These are phyloP conservation scores for Silurus asotus DNA, from an alignment of 2,113 vertebrate species.

Conservation along the genomic window DNA sequence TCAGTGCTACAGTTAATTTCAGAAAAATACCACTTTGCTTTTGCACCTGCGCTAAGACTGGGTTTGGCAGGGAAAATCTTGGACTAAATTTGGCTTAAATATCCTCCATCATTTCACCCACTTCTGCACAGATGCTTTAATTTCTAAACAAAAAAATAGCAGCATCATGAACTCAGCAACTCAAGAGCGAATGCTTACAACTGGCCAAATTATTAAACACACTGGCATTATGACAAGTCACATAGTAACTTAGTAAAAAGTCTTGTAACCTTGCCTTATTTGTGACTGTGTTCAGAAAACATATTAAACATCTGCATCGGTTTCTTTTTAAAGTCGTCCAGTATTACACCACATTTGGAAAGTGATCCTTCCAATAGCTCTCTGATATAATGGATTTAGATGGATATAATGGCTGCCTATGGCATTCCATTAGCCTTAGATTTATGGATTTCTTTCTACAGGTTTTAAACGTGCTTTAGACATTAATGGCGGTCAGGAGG, in stretches of 20 bases:
- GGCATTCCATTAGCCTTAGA: conserved; percentile 49
- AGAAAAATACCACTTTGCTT: neutral
- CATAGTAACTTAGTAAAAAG: neutral
- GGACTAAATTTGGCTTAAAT: neutral
- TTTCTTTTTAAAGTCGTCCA: neutral
- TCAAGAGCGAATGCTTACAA: neutral
- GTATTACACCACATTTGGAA: neutral
- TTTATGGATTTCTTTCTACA: conserved; percentile 48
- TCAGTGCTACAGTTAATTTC: neutral
- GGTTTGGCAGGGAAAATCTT: neutral
- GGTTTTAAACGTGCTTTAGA: conserved; percentile 45
- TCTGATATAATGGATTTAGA: conserved; percentile 4
- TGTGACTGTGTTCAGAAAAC: neutral
- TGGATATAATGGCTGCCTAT: conserved; percentile 20
- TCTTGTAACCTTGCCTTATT: neutral
- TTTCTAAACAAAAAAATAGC: neutral
- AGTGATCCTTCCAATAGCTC: neutral
- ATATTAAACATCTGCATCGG: neutral
- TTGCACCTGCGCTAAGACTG: neutral
- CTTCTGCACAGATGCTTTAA: neutral
- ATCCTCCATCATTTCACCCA: neutral
- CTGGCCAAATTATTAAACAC: neutral
- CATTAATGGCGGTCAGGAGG: conserved; percentile 43
- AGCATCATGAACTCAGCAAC: too few relatives aligned
- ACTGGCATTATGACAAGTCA: neutral